Base-by-base conservation (phyloP, 2,113 vertebrate genomes). In the Chlorodrepanis virens region DNA sequence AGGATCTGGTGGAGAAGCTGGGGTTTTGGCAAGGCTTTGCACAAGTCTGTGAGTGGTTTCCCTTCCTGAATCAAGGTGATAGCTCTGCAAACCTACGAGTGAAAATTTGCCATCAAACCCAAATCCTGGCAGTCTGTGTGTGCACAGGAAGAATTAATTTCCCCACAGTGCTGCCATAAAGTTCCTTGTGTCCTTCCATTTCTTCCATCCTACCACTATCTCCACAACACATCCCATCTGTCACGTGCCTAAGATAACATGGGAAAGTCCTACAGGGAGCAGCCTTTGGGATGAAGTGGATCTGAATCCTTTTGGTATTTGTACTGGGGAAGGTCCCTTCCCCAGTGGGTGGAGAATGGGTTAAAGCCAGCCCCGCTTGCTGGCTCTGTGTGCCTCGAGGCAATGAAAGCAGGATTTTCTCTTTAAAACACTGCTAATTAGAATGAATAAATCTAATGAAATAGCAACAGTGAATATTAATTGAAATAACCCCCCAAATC, bases 401-500 rank as follows among this genome's bases (percentile, higher is more conserved):
- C 90, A 47, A 86, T 31, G 60, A 89, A 59, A 69, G 84, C 78
- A 86, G 94, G 84, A 80, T 91, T 96, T 97, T 94, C 95, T 94
- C 92, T 94, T 88, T 70, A 94, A 91, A 92, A 90, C 76, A 31
- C 68, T 88, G 85, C 94, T 96, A 96, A 97, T 95, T 97, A 90
- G 85, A 76, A 80, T 67, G 87, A 94, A 80, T 91, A 93, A 86
- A 88, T 93, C 87, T 89, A 77, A 87, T 1, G 16, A 74, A 94
- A 86, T 17, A 94, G 54, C 67, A 90, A 78, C 82, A 44, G 47
- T 54, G 94, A 93, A 96, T 94, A 95, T 94, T 96, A 96, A 94
- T 91, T 80, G 91, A 87, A 91, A 74, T 39, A 90, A 89, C 47
- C 31, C 54, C 42, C 71, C 60, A 64, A 71, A 82, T 75, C 74